Base-by-base conservation (phyloP, 2,888 invertebrate genomes). In the Noctua janthina region DNA sequence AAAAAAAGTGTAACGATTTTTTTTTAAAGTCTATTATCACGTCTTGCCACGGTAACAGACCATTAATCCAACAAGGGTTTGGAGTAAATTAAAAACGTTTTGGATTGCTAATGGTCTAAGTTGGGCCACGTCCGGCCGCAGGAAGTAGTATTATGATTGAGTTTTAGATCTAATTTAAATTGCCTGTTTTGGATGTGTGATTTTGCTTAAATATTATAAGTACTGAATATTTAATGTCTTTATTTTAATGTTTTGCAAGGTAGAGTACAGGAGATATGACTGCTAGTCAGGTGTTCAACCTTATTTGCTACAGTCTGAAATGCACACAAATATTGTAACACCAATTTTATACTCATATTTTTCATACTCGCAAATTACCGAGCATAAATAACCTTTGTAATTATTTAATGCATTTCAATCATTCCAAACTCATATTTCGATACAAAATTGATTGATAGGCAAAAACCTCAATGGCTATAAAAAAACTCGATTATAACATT, bases 81-180 rank as follows among this genome's bases (percentile, higher is more conserved):
- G 79, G 84, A 87, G 83, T 84, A 89, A 90, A 91, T 92, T 91
- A 91, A 92, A 91, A 92, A 88, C 89, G 86, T 87, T 91, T 88
- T 82, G 76, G 85, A 84, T 82, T 76, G 87, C 89, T 91, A 92
- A 92, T 91, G 91, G 90, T 74, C 85, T 82, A 91, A 91, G 88
- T 91, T 91, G 74, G 74, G 72, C 84, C 86, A 85, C 83, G 85
- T 91, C 91, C 89, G 88, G 83, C 73, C 78, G 43, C 78, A 83
- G 73, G 81, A 85, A 82, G 74, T 78, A 84, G 71, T 84, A 85
- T 83, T 85, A 82, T 78, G 78, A 82, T 83, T 74, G 72, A 72
- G 79, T 76, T 87, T 82, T 72, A 83, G 86, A 86, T 76, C 79
- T 74, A 74, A 81, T 82, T 82, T 76, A 68, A 82, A 74, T 71